These are phyloP conservation scores for Caenorhabditis sinica DNA, from an alignment of 2,888 invertebrate species.

Conservation along the genomic window DNA sequence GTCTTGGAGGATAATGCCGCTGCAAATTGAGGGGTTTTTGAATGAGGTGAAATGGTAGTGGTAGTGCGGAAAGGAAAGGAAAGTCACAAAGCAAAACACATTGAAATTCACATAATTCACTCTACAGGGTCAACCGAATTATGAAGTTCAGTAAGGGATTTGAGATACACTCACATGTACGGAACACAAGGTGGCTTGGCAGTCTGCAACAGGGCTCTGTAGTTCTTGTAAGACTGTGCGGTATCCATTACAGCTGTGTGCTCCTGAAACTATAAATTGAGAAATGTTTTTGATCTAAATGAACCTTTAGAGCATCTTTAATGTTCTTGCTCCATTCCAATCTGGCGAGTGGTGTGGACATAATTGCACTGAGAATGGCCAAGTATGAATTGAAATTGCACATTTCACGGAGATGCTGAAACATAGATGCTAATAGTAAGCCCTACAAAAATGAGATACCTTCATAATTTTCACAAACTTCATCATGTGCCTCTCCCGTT, in stretches of 20 bases:
- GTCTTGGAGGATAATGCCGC: conserved; percentile 97
- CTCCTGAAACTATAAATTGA: conserved; percentile 84
- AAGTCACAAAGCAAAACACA: conserved; percentile 26
- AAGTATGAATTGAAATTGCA: conserved; percentile 99
- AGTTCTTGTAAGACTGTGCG: conserved; percentile 97
- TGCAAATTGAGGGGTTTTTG: conserved; percentile 84
- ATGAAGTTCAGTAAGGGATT: background rate
- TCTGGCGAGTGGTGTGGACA: conserved; percentile 92
- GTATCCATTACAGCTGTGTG: conserved; percentile 97
- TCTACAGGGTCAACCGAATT: conserved; percentile 26
- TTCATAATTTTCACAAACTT: conserved; percentile 97
- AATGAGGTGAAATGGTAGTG: background rate
- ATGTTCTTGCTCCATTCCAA: conserved; percentile 88
- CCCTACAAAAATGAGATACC: conserved; percentile 77
- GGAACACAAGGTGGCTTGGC: conserved; percentile 99
- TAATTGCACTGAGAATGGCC: conserved; percentile 95
- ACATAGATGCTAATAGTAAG: background rate
- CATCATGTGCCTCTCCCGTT: conserved; percentile 91
- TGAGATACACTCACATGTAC: conserved; percentile 90
- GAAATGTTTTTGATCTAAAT: background rate
- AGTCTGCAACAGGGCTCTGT: conserved; percentile 94
- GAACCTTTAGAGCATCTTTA: conserved; percentile 80
- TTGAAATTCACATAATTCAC: conserved; percentile 23
- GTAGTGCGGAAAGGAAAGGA: background rate
- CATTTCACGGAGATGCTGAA: conserved; percentile 91